Evolutionary conservation across 2,113 vertebrate genomes (phyloP).

Genomic region (Chionomys nivalis): DNA sequence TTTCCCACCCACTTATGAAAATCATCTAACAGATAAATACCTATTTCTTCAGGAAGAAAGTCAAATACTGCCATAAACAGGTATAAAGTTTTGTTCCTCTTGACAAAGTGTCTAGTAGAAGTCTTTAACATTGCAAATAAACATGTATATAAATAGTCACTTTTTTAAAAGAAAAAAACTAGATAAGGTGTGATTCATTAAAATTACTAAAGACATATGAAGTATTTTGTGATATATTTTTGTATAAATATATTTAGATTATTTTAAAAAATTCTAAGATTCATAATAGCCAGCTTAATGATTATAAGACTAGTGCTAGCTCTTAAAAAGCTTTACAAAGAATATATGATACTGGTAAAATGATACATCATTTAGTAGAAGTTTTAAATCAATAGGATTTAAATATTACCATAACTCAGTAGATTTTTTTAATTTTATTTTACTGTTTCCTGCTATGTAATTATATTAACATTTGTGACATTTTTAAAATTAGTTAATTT

Average conservation of each 20-base stretch:
- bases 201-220: conserved; percentile 22
- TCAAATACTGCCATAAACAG: conserved; percentile 35
- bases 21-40: background rate
- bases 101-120: background rate
- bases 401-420: conserved; percentile 43
- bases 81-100: background rate
- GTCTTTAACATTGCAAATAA: conserved; percentile 37
- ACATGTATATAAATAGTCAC: background rate
- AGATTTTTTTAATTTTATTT: background rate
- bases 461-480: background rate
- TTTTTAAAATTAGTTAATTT: background rate
- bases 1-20: background rate
- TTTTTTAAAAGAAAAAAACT: background rate
- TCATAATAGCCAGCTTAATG: conserved; percentile 20
- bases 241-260: background rate
- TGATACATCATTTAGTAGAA: background rate
- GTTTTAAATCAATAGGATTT: conserved; percentile 45
- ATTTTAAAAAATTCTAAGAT: background rate
- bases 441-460: background rate
- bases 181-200: conserved; percentile 21
- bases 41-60: conserved; percentile 18
- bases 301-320: conserved; percentile 5
- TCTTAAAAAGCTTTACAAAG: conserved; percentile 39
- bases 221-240: conserved; percentile 13
- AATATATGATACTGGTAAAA: background rate